These are phyloP conservation scores for Prunella himalayana DNA, from an alignment of 2,113 vertebrate species.

Conservation along the genomic window DNA sequence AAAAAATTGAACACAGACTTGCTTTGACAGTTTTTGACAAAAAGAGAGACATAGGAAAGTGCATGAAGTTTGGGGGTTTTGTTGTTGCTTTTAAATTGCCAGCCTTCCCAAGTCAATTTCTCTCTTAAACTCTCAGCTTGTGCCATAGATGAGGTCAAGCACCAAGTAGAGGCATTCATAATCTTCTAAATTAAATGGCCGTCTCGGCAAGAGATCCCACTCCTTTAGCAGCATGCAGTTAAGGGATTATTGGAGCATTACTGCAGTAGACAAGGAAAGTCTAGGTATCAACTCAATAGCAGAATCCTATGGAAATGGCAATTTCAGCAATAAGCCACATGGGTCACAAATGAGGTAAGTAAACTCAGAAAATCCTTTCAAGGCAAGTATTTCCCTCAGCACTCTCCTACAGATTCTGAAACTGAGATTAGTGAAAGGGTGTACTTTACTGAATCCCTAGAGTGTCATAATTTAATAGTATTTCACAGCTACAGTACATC, in stretches of 20 bases:
- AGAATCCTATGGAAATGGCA: neutral
- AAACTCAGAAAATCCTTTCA: slow-evolving; percentile 48
- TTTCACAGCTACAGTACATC: slow-evolving; percentile 68
- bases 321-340: neutral
- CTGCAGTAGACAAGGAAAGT: neutral
- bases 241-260: neutral
- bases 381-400: slow-evolving; percentile 5
- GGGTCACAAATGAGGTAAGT: slow-evolving; percentile 23
- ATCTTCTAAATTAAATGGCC: neutral
- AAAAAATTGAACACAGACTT: neutral
- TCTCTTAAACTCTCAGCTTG: neutral
- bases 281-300: neutral
- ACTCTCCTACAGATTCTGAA: slow-evolving; percentile 20
- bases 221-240: neutral
- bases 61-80: neutral
- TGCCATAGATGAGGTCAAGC: neutral
- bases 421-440: slow-evolving; percentile 20
- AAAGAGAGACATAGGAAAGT: neutral
- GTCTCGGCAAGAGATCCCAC: neutral
- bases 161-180: neutral
- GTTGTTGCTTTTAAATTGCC: neutral
- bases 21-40: neutral
- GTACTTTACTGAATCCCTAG: slow-evolving; percentile 59
- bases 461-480: slow-evolving; percentile 66
- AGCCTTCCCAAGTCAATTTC: neutral